Evolutionary conservation across 2,797 vertebrate species (phyloP).

Genomic region (Zenarchopterus dispar): DNA sequence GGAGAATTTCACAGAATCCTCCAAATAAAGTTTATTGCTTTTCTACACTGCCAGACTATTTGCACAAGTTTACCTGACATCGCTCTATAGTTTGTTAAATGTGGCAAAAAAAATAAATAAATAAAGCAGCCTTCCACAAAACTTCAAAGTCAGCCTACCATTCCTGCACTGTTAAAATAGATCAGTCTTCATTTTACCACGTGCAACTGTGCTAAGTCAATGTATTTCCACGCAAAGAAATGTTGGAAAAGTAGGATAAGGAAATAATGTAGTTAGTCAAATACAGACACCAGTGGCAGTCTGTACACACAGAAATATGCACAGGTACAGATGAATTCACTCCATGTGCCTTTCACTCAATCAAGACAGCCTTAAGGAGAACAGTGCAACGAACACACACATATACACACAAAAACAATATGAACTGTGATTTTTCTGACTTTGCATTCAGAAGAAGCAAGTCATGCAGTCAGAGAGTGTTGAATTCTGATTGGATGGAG

Average conservation of each 20-base stretch:
- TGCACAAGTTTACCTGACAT: too few species aligned
- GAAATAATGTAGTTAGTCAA: slow-evolving; percentile 27
- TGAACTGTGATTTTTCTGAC: slow-evolving; percentile 45
- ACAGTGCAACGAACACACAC: slow-evolving; percentile 10
- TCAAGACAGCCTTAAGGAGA: slow-evolving; percentile 25
- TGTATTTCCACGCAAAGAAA: too few species aligned
- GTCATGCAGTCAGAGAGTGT: slow-evolving; percentile 33
- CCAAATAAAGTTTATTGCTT: too few species aligned
- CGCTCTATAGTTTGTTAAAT: too few species aligned
- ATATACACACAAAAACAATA: neutral
- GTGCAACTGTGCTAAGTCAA: too few species aligned
- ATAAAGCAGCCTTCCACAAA: neutral
- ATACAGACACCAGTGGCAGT: slow-evolving; percentile 8
- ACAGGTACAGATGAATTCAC: neutral
- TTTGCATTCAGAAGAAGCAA: slow-evolving; percentile 35
- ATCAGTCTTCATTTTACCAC: too few species aligned
- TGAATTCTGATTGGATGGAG: slow-evolving; percentile 65
- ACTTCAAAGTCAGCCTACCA: too few species aligned
- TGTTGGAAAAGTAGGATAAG: slow-evolving; percentile 2
- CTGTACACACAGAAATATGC: slow-evolving; percentile 4
- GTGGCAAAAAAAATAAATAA: neutral
- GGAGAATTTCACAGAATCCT: too few species aligned
- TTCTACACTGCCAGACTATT: too few species aligned
- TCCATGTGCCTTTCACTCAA: neutral
- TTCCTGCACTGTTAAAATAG: too few species aligned